These are phyloP conservation scores for Adelosebastes latens DNA, from an alignment of 2,797 vertebrate species.

Conservation along the genomic window DNA sequence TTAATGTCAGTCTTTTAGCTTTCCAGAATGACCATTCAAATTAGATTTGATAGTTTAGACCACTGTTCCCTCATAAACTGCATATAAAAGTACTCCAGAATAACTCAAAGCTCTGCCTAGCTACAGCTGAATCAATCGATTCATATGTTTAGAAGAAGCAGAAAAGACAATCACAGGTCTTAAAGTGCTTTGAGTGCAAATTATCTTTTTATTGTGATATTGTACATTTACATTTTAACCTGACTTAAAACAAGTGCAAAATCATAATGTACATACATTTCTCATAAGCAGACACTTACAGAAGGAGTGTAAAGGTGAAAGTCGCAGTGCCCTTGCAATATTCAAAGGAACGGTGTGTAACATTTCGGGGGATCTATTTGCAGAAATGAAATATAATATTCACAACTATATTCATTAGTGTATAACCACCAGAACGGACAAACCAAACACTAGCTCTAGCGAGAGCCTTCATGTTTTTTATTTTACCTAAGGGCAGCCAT, in stretches of 20 bases:
- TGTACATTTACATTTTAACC: background rate
- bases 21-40: background rate
- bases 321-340: background rate
- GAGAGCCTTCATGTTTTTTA: too few species aligned
- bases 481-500: too few species aligned
- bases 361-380: too few species aligned
- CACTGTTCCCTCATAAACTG: too few species aligned
- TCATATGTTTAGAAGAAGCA: background rate
- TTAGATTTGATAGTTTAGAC: background rate
- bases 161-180: background rate
- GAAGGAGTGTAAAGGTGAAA: background rate
- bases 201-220: background rate
- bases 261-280: background rate
- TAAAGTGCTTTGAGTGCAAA: background rate
- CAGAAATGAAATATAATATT: too few species aligned
- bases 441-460: too few species aligned
- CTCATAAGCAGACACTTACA: background rate
- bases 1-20: background rate
- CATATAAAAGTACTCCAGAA: background rate
- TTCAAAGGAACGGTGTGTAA: background rate
- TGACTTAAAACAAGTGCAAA: background rate
- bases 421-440: too few species aligned
- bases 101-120: background rate
- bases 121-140: background rate
- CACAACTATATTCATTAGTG: too few species aligned